Base-by-base conservation (phyloP, 1,140 invertebrate species). In the Dreissena rostriformis region DNA sequence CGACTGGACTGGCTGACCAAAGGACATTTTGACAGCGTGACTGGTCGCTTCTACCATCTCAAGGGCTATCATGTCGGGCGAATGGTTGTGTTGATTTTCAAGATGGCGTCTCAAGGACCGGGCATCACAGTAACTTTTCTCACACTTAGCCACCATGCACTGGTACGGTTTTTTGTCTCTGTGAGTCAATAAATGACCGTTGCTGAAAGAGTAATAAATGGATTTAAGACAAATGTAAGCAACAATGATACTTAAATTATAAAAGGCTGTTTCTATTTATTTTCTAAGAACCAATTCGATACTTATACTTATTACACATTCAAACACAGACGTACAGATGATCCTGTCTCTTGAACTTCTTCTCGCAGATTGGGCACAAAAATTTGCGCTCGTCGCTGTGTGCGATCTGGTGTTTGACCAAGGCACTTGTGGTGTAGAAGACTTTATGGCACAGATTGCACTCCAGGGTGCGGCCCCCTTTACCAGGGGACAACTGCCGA, bases 261-360 rank as follows among this genome's bases (percentile, higher is more conserved):
- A n/a, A 4, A n/a, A 63, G 61, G 2, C 61, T n/a, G 11, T 63
- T 63, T 57, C 55, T 63, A n/a, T 26, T n/a, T 2, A 5, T 63
- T 39, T 8, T 39, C 39, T 39, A 39, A 39, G 39, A 39, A 39
- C 39, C 8, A 8, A 39, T 39, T 39, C 55, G 12, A 12, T 14
- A 14, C 55, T 14, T 57, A 57, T 14, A 57, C 12, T 57, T n/a
- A 14, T 57, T 57, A n/a, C n/a, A 61, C n/a, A n/a, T n/a, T n/a
- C n/a, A n/a, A n/a, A n/a, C n/a, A n/a, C n/a, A 19, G 28, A 97
- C 97, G 98, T 95, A 98, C 97, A 99, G 96, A 95, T 99, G 98
- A 95, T 99, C 98, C 94, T 99, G 98, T 93, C 98, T 96, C 95
- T 99, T 99, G 95, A 99, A 99, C 87, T 98, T 98, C 94, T 99